Evolutionary conservation across 1,140 invertebrate genomes (phyloP).

Genomic region (Danaus melanippus): DNA sequence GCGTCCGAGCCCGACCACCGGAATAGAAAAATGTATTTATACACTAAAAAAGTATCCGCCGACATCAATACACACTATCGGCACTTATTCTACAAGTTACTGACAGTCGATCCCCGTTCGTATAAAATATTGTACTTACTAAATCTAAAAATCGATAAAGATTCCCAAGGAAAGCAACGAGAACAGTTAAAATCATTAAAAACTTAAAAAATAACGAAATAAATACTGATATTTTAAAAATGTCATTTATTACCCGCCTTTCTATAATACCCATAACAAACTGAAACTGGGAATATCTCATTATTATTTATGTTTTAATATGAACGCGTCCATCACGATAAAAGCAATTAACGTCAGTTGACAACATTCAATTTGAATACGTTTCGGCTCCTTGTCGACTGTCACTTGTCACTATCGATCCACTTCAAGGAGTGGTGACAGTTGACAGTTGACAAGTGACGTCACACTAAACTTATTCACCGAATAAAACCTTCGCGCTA

Average conservation of each 20-base stretch:
- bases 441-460: constrained; percentile 12
- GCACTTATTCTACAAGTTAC: constrained; percentile 12
- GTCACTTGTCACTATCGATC: constrained; percentile 18
- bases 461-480: constrained; percentile 2
- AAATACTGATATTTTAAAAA: constrained; percentile 48
- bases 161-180: constrained; percentile 68
- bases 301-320: background rate
- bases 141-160: constrained; percentile 64
- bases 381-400: constrained; percentile 4
- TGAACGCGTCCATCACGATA: background rate
- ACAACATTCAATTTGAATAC: constrained; percentile 13
- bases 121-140: constrained; percentile 53
- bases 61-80: constrained; percentile 9
- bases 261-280: constrained; percentile 13
- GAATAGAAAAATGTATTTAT: constrained; percentile 63
- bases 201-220: constrained; percentile 70
- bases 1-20: constrained; percentile 11
- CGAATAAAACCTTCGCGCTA: too few species aligned
- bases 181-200: constrained; percentile 69
- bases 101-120: constrained; percentile 35
- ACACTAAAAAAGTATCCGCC: constrained; percentile 52
- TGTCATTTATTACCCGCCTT: constrained; percentile 16
- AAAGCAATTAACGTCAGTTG: constrained; percentile 7
- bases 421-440: constrained; percentile 3
- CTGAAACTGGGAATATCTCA: background rate